phyloP scores from a whole-genome alignment of 2,888 invertebrate species.

The Mythimna lalbum region DNA sequence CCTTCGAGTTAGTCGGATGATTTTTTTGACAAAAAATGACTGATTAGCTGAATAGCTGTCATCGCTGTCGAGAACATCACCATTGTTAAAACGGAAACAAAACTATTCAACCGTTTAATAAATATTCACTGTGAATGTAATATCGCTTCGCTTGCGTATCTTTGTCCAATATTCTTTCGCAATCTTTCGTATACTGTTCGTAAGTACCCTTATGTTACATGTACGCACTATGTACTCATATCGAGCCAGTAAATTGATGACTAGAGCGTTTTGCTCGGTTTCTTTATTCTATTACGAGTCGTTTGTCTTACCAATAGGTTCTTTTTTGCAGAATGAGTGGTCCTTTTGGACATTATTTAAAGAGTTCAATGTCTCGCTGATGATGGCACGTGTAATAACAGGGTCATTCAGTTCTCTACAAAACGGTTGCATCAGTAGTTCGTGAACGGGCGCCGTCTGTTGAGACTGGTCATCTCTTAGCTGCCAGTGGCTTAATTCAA shows the following conservation, averaged over 20 bases:
- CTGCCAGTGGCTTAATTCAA: too few species aligned
- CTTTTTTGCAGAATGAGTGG: not conserved
- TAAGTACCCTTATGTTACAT: constrained; percentile 37
- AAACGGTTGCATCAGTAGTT: too few species aligned
- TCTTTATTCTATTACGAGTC: constrained; percentile 12
- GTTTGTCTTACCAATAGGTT: constrained; percentile 7
- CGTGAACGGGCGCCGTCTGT: too few species aligned
- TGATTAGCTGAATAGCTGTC: not conserved
- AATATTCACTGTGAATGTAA: constrained; percentile 31
- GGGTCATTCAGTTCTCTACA: too few species aligned
- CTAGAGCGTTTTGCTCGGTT: constrained; percentile 9
- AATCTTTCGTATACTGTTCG: constrained; percentile 31
- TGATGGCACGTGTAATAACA: too few species aligned
- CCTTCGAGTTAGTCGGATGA: constrained; percentile 9
- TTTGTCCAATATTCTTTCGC: constrained; percentile 41
- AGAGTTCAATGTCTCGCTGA: not conserved
- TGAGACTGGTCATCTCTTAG: too few species aligned
- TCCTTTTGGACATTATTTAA: not conserved
- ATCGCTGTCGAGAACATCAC: not conserved
- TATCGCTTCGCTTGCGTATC: constrained; percentile 32
- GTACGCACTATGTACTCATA: constrained; percentile 34
- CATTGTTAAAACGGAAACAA: constrained; percentile 4
- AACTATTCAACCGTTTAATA: constrained; percentile 13
- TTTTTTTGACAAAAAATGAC: not conserved
- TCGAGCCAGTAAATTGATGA: constrained; percentile 35